Evolutionary conservation across 2,888 invertebrate species (phyloP).

Genomic region (Elysia crispata): DNA sequence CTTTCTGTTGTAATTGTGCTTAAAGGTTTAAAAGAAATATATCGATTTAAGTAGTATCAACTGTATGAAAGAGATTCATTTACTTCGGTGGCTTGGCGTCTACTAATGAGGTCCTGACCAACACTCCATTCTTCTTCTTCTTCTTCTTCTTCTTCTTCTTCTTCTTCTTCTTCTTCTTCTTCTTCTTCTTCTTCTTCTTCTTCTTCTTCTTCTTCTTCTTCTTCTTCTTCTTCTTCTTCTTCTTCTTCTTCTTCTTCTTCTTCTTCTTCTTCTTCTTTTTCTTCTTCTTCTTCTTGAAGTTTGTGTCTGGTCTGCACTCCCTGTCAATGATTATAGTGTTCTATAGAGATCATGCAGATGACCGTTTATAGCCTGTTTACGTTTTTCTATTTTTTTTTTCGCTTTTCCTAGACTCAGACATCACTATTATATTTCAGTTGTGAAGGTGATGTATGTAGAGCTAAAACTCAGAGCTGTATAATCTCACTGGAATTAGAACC

Average conservation of each 20-base stretch:
- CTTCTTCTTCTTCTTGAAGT: background rate
- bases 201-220: background rate
- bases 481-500: too few relatives aligned
- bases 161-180: background rate
- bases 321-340: background rate
- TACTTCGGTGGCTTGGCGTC: background rate
- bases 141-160: background rate
- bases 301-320: background rate
- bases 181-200: background rate
- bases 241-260: background rate
- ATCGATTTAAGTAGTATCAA: too few relatives aligned
- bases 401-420: background rate
- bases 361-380: background rate
- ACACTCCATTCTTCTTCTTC: background rate
- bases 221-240: background rate
- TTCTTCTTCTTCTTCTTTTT: background rate
- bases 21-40: too few relatives aligned
- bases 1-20: too few relatives aligned
- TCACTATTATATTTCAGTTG: too few relatives aligned
- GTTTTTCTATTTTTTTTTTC: background rate
- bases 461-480: too few relatives aligned
- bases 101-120: background rate
- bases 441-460: too few relatives aligned
- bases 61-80: too few relatives aligned
- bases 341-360: too few relatives aligned